Evolutionary conservation across 1,140 invertebrate genomes (phyloP), one percentile per base, ranked within the genome.

Genomic region (Nymphalis io): DNA sequence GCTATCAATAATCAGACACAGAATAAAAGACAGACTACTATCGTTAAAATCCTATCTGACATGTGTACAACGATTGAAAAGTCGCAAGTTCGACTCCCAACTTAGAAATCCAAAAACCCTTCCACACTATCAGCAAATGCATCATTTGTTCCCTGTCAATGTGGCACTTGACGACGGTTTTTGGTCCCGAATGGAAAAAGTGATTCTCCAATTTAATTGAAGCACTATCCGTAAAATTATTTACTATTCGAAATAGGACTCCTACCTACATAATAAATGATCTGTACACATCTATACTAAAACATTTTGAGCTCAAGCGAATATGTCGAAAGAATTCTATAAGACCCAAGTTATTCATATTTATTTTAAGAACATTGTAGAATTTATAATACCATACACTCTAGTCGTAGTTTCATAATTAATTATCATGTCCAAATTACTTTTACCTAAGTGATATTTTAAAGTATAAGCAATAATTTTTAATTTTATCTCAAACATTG

Each of bases 181-280:
- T 70, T 65, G 64, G 69, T 48, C 59, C 55, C 62, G 77, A 80
- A 74, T 68, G 76, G 80, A 73, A 83, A 87, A 89, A 87, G 84
- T 87, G 87, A 88, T 86, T 79, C 74, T 60, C 81, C 88, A 90
- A 90, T 90, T 90, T 88, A 86, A 87, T 87, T 80, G 78, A 88
- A 82, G 76, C 80, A 85, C 84, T 84, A 72, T 62, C 84, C 88
- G 86, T 88, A 79, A 90, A 90, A 90, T 90, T 90, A 85, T 86
- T 87, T 87, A 88, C 79, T 81, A 75, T 85, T 85, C 79, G 74
- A 85, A 82, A 84, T 81, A 81, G 81, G 76, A 76, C 66, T 76
- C 51, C 40, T 68, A 64, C 51, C 40, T 68, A 64, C 62, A 55
- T 55, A 58, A 44, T 51, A 63, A 63, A 70, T 62, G 38, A 59